A percentile compares a stretch with the other conserved stretches of the same genome.
Conservation (phyloP, 2,113 vertebrate genomes). For the Fulica atra region DNA sequence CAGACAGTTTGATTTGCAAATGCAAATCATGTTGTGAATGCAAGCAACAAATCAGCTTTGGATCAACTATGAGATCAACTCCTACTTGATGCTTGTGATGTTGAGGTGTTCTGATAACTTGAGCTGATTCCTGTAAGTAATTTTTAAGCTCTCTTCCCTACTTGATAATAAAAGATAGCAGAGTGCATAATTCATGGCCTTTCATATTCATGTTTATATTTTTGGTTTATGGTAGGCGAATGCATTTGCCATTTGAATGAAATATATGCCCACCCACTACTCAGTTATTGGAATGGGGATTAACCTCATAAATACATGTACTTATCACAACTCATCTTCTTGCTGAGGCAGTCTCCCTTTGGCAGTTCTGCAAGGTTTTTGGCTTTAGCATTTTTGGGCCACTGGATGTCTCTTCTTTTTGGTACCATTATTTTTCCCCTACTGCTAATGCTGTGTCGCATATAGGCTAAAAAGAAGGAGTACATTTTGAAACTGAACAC, state of each 20-base stretch:
- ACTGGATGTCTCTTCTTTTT: neutral
- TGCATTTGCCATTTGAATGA: constrained; percentile 27
- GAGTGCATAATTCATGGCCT: constrained; percentile 39
- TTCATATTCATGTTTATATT: constrained; percentile 52
- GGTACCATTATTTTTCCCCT: neutral
- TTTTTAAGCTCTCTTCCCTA: neutral
- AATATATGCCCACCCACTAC: neutral
- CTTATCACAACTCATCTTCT: neutral
- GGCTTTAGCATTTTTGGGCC: neutral
- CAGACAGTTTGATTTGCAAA: neutral
- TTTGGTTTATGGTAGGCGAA: constrained; percentile 18
- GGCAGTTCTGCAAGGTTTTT: neutral
- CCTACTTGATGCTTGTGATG: neutral
- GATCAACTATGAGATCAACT: constrained; percentile 1
- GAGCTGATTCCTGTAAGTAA: neutral
- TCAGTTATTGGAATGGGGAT: neutral
- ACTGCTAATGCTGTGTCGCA: neutral
- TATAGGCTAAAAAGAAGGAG: neutral
- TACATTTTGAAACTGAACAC: neutral
- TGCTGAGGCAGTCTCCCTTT: neutral
- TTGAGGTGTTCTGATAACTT: constrained; percentile 7
- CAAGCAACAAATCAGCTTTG: constrained; percentile 26
- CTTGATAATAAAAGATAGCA: constrained; percentile 21
- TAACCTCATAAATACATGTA: constrained; percentile 6
- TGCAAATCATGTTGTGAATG: neutral